phyloP scores from a whole-genome alignment of 2,797 vertebrate genomes.

The Balearica regulorum region DNA sequence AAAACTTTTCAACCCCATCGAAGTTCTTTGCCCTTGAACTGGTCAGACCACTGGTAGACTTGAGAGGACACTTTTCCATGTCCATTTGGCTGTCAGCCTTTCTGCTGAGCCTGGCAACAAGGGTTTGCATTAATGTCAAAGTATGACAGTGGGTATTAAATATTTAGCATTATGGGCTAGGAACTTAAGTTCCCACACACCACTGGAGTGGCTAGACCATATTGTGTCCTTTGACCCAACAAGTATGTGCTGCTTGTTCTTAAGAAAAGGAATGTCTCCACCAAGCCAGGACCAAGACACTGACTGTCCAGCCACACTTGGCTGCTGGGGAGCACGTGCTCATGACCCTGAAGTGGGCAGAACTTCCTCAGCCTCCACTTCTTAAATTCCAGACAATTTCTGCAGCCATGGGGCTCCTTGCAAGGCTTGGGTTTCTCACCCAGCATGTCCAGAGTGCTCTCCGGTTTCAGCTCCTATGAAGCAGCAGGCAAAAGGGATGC shows the following conservation, averaged over 20 bases:
- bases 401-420: not conserved
- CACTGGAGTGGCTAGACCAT: not conserved
- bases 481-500: not conserved
- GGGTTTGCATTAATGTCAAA: not conserved
- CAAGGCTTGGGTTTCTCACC: not conserved
- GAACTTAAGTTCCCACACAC: not conserved
- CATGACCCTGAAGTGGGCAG: not conserved
- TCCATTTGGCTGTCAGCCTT: not conserved
- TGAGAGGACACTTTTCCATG: not conserved
- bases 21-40: not conserved
- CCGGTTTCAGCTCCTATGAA: not conserved
- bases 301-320: not conserved
- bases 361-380: not conserved
- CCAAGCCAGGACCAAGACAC: not conserved
- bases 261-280: not conserved
- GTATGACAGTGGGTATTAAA: not conserved
- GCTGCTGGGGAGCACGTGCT: fast-evolving
- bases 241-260: not conserved
- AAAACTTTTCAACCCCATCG: not conserved
- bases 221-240: not conserved
- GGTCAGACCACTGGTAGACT: not conserved
- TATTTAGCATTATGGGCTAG: not conserved
- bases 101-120: not conserved
- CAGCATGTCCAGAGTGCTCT: not conserved
- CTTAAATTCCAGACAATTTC: not conserved